Percentiles rank a stretch among this genome's conserved stretches.
These are phyloP conservation scores for Phymatocera aterrima DNA, from an alignment of 2,888 invertebrate genomes.

Conservation along the genomic window DNA sequence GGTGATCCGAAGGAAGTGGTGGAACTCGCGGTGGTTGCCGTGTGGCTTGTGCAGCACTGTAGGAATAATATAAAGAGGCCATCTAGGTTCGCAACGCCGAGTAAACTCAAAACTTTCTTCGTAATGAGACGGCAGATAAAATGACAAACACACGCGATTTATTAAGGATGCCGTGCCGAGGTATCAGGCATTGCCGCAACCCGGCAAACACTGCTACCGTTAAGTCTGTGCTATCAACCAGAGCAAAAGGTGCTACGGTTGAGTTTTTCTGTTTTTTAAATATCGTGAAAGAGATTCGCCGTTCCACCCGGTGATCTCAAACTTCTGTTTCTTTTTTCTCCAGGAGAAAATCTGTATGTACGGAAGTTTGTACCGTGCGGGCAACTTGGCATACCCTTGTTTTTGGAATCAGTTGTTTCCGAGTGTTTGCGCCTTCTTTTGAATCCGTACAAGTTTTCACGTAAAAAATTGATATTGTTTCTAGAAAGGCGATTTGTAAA, in stretches of 20 bases:
- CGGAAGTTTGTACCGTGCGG: not conserved
- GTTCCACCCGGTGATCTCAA: slow-evolving; percentile 37
- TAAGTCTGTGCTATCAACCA: slow-evolving; percentile 41
- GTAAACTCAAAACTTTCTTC: slow-evolving; percentile 67
- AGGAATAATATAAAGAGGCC: slow-evolving; percentile 71
- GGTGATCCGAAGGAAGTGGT: slow-evolving; percentile 74
- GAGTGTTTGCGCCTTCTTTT: not conserved
- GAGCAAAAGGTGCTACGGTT: slow-evolving; percentile 39
- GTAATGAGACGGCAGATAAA: slow-evolving; percentile 62
- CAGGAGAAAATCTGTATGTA: not conserved
- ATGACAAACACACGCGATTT: slow-evolving; percentile 43
- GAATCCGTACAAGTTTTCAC: not conserved
- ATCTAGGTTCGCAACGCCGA: slow-evolving; percentile 66
- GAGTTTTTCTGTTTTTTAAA: slow-evolving; percentile 18
- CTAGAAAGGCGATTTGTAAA: slow-evolving; percentile 2
- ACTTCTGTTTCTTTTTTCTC: slow-evolving; percentile 9
- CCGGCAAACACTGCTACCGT: slow-evolving; percentile 36
- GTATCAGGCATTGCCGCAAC: slow-evolving; percentile 8
- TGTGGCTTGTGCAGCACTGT: slow-evolving; percentile 18
- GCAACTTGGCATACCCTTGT: not conserved
- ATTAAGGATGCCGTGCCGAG: slow-evolving; percentile 25
- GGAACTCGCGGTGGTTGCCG: slow-evolving; percentile 51
- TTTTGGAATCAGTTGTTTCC: not conserved
- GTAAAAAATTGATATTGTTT: slow-evolving; percentile 9
- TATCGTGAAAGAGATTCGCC: slow-evolving; percentile 29